phyloP scores from a whole-genome alignment of 2,888 invertebrate species.

The Sepioteuthis lessoniana region DNA sequence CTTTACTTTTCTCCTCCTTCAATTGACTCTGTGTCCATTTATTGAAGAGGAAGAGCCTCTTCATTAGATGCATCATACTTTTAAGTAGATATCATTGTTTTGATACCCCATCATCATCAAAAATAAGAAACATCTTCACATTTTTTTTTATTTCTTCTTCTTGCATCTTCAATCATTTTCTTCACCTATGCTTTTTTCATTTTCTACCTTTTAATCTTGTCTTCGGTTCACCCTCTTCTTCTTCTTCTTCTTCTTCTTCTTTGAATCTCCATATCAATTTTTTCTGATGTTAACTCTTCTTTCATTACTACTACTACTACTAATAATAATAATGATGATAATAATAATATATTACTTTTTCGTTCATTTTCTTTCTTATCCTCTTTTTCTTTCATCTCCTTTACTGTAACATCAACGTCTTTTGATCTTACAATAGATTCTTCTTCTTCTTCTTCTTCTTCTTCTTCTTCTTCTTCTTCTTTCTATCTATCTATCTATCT shows the following conservation, averaged over 20 bases:
- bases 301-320: no score
- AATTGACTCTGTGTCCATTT: slow-evolving; percentile 25
- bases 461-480: background rate
- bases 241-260: background rate
- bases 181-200: background rate
- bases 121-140: background rate
- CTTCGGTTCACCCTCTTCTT: background rate
- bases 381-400: no score
- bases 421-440: no score
- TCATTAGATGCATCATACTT: background rate
- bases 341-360: no score
- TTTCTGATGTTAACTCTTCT: background rate
- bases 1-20: background rate
- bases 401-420: no score
- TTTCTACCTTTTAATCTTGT: background rate
- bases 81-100: slow-evolving; percentile 2
- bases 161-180: background rate
- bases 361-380: no score
- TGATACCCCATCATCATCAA: background rate
- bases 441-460: no score
- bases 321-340: no score
- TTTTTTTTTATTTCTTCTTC: background rate
- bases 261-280: background rate
- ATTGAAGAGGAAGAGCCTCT: background rate
- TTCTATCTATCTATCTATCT: background rate